These are phyloP conservation scores for Fragum sueziense DNA, from an alignment of 2,888 invertebrate species.

Conservation along the genomic window DNA sequence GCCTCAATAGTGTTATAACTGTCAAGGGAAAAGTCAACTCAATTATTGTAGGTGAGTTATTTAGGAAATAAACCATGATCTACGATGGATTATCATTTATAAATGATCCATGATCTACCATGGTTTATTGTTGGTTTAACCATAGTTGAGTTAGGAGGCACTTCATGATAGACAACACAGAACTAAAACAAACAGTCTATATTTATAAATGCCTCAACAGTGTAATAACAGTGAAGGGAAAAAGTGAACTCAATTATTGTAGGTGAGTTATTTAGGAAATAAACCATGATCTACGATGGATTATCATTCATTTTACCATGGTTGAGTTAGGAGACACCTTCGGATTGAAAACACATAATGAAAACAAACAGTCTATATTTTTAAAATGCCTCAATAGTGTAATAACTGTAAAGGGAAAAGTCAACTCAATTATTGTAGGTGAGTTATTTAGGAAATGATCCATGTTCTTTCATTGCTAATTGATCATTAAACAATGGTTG, in stretches of 20 bases:
- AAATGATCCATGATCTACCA: no score
- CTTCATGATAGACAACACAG: no score
- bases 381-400: slow-evolving; percentile 95
- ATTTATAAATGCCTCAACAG: slow-evolving; percentile 96
- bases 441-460: slow-evolving; percentile 40
- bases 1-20: slow-evolving; percentile 93
- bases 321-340: no score
- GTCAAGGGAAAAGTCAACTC: slow-evolving; percentile 69
- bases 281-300: no score
- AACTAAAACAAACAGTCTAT: slow-evolving; percentile 99
- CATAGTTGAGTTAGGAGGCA: no score
- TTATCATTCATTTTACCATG: no score
- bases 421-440: slow-evolving; percentile 95
- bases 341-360: no score
- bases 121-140: no score
- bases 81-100: no score
- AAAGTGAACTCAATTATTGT: slow-evolving; percentile 96
- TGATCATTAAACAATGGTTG: no score
- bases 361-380: slow-evolving; percentile 98
- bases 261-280: slow-evolving; percentile 74
- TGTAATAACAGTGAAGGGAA: slow-evolving; percentile 88
- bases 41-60: slow-evolving; percentile 87
- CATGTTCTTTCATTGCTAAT: no score
- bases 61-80: no score
- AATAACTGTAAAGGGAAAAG: slow-evolving; percentile 89